phyloP scores from a whole-genome alignment of 2,113 vertebrate genomes.

The Strix uralensis region DNA sequence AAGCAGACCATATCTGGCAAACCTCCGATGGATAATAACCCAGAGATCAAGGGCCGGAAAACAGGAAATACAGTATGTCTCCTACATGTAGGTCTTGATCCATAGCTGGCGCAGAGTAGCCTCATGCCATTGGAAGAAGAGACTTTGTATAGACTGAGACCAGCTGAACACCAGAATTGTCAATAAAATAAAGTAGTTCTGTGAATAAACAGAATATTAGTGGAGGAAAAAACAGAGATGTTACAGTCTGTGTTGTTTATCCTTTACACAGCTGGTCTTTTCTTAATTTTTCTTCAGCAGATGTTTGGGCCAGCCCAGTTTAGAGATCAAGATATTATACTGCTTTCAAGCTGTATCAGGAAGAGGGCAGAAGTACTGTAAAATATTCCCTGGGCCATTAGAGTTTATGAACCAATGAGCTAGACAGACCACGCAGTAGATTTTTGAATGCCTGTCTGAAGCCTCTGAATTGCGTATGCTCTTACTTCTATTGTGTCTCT shows the following conservation, averaged over 20 bases:
- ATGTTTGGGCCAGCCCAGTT: background rate
- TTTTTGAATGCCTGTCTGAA: background rate
- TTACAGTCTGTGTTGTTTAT: slow-evolving; percentile 37
- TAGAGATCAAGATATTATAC: background rate
- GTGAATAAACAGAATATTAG: slow-evolving; percentile 52
- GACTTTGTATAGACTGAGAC: background rate
- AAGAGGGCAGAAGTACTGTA: background rate
- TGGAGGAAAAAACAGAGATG: slow-evolving; percentile 20
- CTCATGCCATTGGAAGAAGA: background rate
- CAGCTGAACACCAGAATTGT: slow-evolving; percentile 25
- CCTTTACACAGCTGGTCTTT: slow-evolving; percentile 24
- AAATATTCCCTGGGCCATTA: background rate
- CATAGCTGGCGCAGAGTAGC: background rate
- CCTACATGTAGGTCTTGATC: background rate
- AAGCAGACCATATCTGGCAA: background rate
- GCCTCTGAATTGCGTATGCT: background rate
- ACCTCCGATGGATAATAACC: background rate
- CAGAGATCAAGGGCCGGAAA: background rate
- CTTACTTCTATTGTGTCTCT: background rate
- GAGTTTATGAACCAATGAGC: background rate
- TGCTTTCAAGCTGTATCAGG: background rate
- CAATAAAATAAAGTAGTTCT: slow-evolving; percentile 37
- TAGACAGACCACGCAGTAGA: background rate
- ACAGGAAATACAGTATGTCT: background rate
- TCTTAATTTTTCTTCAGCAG: slow-evolving; percentile 21